A percentile compares a stretch with the other conserved stretches of the same genome.
phyloP scores from a whole-genome alignment of 2,113 vertebrate species.

The Uria lomvia region DNA sequence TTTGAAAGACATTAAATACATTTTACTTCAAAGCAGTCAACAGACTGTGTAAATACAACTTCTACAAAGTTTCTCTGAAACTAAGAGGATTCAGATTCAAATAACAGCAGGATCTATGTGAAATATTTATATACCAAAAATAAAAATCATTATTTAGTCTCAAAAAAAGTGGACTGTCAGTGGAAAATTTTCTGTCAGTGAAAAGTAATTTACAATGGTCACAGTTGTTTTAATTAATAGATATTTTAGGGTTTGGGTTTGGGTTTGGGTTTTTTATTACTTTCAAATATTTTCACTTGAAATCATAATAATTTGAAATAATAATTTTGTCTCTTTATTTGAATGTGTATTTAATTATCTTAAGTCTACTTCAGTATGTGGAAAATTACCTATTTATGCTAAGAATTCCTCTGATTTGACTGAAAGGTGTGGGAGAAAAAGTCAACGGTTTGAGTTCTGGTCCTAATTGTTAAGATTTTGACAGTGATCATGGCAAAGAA shows the following conservation, averaged over 20 bases:
- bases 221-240: not conserved
- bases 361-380: not conserved
- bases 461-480: not conserved
- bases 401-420: not conserved
- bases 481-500: not conserved
- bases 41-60: conserved; percentile 48
- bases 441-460: not conserved
- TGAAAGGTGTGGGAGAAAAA: not conserved
- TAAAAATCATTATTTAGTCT: not conserved
- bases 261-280: not conserved
- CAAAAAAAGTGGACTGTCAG: not conserved
- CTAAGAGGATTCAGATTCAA: not conserved
- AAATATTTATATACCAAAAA: not conserved
- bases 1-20: conserved; percentile 59
- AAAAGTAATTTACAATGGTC: not conserved
- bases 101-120: not conserved
- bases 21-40: conserved; percentile 68
- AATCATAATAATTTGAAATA: not conserved
- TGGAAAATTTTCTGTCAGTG: not conserved
- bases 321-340: not conserved
- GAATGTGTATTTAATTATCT: not conserved
- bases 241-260: not conserved
- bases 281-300: not conserved
- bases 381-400: not conserved
- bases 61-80: conserved; percentile 37